Percentiles rank a stretch among this genome's conserved stretches.
phyloP scores from a whole-genome alignment of 1,140 invertebrate species.

The Venturia canescens region DNA sequence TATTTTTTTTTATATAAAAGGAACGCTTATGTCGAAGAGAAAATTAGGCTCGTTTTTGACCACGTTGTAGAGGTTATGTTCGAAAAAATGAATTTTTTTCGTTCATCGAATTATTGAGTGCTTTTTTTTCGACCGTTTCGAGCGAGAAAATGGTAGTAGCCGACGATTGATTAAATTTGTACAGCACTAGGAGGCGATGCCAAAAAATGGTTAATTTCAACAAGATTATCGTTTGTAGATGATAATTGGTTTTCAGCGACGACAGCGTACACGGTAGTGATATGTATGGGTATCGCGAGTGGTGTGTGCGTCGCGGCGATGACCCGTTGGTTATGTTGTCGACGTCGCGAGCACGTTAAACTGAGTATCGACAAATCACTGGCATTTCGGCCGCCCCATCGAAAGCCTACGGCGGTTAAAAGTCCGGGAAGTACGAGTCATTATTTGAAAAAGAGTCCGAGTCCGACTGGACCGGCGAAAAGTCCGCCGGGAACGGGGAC shows the following conservation, averaged over 20 bases:
- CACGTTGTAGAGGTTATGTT: too few species aligned
- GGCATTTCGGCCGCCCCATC: slow-evolving; percentile 79
- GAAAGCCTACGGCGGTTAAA: slow-evolving; percentile 82
- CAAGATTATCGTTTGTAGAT: slow-evolving; percentile 25
- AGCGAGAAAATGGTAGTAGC: too few species aligned
- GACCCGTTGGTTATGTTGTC: slow-evolving; percentile 80
- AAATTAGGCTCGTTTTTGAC: too few species aligned
- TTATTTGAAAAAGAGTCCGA: slow-evolving; percentile 92
- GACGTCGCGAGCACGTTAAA: slow-evolving; percentile 74
- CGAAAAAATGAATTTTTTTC: too few species aligned
- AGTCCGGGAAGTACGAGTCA: slow-evolving; percentile 83
- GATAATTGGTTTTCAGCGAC: slow-evolving; percentile 77
- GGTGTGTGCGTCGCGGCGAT: slow-evolving; percentile 79
- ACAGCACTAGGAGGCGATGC: background rate
- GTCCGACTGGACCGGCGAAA: slow-evolving; percentile 84
- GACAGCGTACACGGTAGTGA: slow-evolving; percentile 80
- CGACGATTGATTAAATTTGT: too few species aligned
- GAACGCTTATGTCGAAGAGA: too few species aligned
- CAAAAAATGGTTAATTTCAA: background rate
- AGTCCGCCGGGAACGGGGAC: slow-evolving; percentile 75
- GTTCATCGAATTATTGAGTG: too few species aligned
- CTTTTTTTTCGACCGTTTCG: too few species aligned
- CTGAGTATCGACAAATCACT: slow-evolving; percentile 78
- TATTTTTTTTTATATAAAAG: too few species aligned
- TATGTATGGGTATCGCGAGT: slow-evolving; percentile 80